Base-by-base conservation (phyloP, 2,113 vertebrate species). In the Arenaria interpres region DNA sequence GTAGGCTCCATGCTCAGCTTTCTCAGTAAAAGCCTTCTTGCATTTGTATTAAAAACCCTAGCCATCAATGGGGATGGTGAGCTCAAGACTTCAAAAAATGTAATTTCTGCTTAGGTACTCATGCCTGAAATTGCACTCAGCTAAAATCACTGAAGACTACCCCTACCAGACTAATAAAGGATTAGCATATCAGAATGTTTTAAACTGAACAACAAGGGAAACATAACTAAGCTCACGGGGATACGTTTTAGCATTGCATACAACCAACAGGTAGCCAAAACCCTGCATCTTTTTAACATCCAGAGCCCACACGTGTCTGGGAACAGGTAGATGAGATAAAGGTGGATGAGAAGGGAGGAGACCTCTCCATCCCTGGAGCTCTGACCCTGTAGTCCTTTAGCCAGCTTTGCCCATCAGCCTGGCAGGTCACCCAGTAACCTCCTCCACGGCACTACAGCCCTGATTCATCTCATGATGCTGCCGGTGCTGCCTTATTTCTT, bases 1-100 rank as follows among this genome's bases (percentile, higher is more conserved):
- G 33, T 19, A 74, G 24, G 27, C 12, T 74, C 12, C 17, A 57
- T 16, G 13, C n/a, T 64, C 35, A 84, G 43, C 32, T 73, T 82
- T 46, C 30, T 86, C 76, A 62, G 27, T 27, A 72, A 12, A 71
- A 80, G 15, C 10, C 14, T 74, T 74, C 24, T 21, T 41, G 24
- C 19, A 57, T 74, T 87, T 74, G 14, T 41, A 32, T 69, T 21
- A 83, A 90, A 90, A 15, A 3, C 19, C 3, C 23, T 21, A 73
- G 27, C 0, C 2, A 77, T 63, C 73, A 28, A 14, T 22, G 43
- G 18, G 46, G 81, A 28, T 27, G 12, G 20, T 78, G 28, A 23
- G n/a, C 22, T 89, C 27, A 67, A 10, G 1, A 13, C 17, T 62
- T 81, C 1, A 6, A 63, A 66, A 75, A 48, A 0, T 50, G 7